Percentiles rank a stretch among this genome's conserved stretches.
Evolutionary conservation across 2,888 invertebrate species (phyloP).

Genomic region (Balanococcus diminutus): DNA sequence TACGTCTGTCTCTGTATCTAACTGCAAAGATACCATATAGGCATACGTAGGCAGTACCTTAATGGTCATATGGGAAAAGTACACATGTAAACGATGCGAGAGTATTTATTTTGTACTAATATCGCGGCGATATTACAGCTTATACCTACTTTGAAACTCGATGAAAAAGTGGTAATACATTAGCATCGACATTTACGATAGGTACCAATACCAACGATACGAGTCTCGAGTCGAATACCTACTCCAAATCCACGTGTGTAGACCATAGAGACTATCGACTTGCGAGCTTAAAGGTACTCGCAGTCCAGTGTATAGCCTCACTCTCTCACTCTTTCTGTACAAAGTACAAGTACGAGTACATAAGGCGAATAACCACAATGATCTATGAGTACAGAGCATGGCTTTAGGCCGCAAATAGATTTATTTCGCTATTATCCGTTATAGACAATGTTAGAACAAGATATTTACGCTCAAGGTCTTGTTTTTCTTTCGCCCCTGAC

Average conservation of each 20-base stretch:
- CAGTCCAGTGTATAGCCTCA: neutral
- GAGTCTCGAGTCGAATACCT: no score
- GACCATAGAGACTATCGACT: neutral
- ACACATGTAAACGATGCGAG: neutral
- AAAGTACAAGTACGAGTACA: neutral
- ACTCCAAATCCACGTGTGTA: neutral
- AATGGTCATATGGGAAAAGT: neutral
- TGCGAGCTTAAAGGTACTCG: neutral
- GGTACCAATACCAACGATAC: no score
- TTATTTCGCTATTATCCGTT: conserved; percentile 23
- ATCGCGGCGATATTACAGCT: neutral
- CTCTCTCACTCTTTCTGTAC: neutral
- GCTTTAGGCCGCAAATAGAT: conserved; percentile 22
- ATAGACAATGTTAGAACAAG: conserved; percentile 17
- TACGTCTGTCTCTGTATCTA: no score
- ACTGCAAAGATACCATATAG: no score
- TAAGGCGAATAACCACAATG: conserved; percentile 23
- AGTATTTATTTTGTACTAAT: neutral
- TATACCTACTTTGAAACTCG: neutral
- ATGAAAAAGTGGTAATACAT: neutral
- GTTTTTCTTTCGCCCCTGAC: neutral
- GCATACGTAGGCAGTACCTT: neutral
- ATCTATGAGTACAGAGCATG: neutral
- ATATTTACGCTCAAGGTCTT: conserved; percentile 14
- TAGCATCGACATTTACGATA: neutral